phyloP scores from a whole-genome alignment of 2,797 vertebrate species.

The Erethizon dorsatum region DNA sequence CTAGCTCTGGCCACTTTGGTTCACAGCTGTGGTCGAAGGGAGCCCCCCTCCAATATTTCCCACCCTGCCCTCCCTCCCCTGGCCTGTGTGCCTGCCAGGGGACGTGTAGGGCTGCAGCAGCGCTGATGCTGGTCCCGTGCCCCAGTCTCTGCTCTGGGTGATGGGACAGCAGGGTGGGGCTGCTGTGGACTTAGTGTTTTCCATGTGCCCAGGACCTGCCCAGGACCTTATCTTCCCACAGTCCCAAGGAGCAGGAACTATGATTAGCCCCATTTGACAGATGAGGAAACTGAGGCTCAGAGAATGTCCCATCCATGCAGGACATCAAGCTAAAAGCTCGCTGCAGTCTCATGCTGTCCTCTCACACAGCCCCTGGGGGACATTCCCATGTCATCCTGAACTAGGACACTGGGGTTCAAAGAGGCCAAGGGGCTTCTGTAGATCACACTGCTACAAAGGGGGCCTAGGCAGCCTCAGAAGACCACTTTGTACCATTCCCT shows the following conservation, averaged over 20 bases:
- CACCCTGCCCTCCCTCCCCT: too few species aligned
- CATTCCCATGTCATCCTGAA: background rate
- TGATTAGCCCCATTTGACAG: slow-evolving; percentile 43
- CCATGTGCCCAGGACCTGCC: background rate
- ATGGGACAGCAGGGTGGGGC: background rate
- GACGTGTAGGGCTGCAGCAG: background rate
- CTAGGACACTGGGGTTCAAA: background rate
- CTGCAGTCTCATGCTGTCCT: too few species aligned
- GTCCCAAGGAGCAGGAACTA: background rate
- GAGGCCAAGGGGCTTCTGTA: background rate
- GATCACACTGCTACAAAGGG: background rate
- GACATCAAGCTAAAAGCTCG: background rate
- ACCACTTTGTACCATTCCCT: fast-evolving
- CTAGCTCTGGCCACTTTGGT: background rate
- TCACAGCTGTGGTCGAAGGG: background rate
- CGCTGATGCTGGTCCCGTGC: background rate
- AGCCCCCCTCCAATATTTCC: background rate
- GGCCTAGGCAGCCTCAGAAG: background rate
- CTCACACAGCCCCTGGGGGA: background rate
- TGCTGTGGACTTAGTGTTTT: background rate
- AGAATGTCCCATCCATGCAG: background rate
- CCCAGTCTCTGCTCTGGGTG: background rate
- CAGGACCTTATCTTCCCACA: background rate
- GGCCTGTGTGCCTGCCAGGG: background rate
- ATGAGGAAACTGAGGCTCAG: slow-evolving; percentile 60